phyloP scores from a whole-genome alignment of 1,140 invertebrate genomes.

The Bombus difficillimus region DNA sequence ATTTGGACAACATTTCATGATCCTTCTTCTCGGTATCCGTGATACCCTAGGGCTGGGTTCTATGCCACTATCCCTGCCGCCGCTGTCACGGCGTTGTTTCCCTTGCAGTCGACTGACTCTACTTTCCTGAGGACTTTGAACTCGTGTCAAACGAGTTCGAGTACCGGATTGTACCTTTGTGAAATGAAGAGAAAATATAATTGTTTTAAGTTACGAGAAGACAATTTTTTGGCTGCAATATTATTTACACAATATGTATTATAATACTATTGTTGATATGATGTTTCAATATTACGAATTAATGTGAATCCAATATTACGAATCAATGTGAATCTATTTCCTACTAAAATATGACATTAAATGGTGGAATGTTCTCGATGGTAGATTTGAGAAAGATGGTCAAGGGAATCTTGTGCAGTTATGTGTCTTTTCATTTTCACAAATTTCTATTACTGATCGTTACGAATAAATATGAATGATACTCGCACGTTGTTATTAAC shows the following conservation, averaged over 20 bases:
- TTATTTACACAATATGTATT: background rate
- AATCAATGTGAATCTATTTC: no score
- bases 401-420: no score
- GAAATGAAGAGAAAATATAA: background rate
- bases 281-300: background rate
- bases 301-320: background rate
- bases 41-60: conserved; percentile 81
- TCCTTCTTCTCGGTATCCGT: conserved; percentile 77
- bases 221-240: no score
- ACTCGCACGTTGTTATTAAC: no score
- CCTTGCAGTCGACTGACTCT: conserved; percentile 61
- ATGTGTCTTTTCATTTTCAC: no score
- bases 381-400: no score
- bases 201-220: background rate
- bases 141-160: conserved; percentile 63
- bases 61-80: conserved; percentile 80
- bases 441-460: no score
- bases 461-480: no score
- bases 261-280: no score
- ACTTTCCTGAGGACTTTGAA: conserved; percentile 64
- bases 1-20: conserved; percentile 76
- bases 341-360: no score
- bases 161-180: conserved; percentile 67
- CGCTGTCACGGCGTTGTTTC: conserved; percentile 78
- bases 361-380: no score